These are phyloP conservation scores for Coenobita brevimanus DNA, from an alignment of 1,140 invertebrate species.

Conservation along the genomic window DNA sequence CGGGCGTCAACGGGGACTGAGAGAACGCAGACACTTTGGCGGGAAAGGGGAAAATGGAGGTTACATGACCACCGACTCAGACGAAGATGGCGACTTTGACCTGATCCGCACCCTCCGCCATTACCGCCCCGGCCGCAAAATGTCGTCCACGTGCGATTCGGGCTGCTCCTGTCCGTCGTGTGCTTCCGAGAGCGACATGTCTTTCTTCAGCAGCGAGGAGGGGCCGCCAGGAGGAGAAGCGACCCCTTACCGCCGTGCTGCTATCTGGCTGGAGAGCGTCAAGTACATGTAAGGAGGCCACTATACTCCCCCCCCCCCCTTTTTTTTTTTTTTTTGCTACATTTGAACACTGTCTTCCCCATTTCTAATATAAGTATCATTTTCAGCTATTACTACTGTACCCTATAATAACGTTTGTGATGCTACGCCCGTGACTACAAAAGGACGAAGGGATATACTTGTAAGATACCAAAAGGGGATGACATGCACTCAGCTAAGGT, in stretches of 20 bases:
- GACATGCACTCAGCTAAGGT: no score
- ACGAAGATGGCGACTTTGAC: constrained; percentile 1
- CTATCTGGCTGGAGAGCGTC: background rate
- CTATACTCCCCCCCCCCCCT: background rate
- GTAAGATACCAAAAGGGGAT: no score
- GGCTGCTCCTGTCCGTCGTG: constrained; percentile 18
- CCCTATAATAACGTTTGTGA: no score
- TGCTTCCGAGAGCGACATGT: background rate
- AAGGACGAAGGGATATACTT: no score
- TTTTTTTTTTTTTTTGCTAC: background rate
- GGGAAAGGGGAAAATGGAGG: no score
- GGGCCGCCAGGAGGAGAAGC: constrained; percentile 20
- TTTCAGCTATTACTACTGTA: no score
- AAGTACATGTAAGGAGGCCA: constrained; percentile 19
- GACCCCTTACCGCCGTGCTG: background rate
- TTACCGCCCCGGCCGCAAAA: background rate
- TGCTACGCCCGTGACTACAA: no score
- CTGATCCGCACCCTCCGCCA: constrained; percentile 18
- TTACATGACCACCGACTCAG: constrained; percentile 13
- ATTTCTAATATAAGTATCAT: background rate
- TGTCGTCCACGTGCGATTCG: background rate
- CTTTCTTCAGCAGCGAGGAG: constrained; percentile 25
- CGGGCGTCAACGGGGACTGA: no score
- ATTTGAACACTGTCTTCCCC: background rate
- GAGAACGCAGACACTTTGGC: no score